Percentiles rank a stretch among this genome's conserved stretches.
These are phyloP conservation scores for Manis javanica DNA, from an alignment of 2,797 vertebrate species.

Conservation along the genomic window DNA sequence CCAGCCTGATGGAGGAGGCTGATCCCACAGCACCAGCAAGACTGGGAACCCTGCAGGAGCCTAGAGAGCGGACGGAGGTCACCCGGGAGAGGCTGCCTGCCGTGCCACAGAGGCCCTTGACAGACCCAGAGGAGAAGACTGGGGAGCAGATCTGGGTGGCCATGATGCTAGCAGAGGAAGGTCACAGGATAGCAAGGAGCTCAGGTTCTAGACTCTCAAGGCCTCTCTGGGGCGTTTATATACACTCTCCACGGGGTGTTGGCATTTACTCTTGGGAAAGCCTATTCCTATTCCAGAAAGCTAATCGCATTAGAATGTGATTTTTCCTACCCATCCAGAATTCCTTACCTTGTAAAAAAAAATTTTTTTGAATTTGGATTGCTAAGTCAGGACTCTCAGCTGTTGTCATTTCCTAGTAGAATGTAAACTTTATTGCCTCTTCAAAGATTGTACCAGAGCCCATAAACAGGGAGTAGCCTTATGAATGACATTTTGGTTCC, in stretches of 20 bases:
- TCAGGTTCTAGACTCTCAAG: neutral
- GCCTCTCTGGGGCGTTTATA: slow-evolving; percentile 70
- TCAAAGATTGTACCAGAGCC: slow-evolving; percentile 75
- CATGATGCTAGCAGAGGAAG: slow-evolving; percentile 55
- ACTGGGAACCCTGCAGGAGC: slow-evolving; percentile 73
- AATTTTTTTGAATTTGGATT: slow-evolving; percentile 58
- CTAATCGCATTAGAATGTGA: slow-evolving; percentile 62
- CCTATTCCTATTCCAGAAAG: slow-evolving; percentile 38
- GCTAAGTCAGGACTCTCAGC: slow-evolving; percentile 76
- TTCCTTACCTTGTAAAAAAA: slow-evolving; percentile 69
- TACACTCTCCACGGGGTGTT: slow-evolving; percentile 73
- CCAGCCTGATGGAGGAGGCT: slow-evolving; percentile 60
- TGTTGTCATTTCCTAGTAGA: slow-evolving; percentile 57
- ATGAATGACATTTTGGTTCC: neutral
- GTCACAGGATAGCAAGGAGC: neutral
- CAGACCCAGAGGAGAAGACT: slow-evolving; percentile 67
- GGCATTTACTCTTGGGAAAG: slow-evolving; percentile 75
- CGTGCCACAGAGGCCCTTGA: slow-evolving; percentile 59
- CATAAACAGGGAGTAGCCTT: slow-evolving; percentile 65
- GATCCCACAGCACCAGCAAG: slow-evolving; percentile 48
- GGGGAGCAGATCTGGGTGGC: slow-evolving; percentile 70
- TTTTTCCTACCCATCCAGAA: slow-evolving; percentile 68
- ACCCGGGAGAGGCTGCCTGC: slow-evolving; percentile 37
- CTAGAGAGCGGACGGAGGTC: slow-evolving; percentile 62
- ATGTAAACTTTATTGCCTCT: slow-evolving; percentile 75